Conservation (phyloP, 1,140 invertebrate species). For the Leptinotarsa undecemlineata region DNA sequence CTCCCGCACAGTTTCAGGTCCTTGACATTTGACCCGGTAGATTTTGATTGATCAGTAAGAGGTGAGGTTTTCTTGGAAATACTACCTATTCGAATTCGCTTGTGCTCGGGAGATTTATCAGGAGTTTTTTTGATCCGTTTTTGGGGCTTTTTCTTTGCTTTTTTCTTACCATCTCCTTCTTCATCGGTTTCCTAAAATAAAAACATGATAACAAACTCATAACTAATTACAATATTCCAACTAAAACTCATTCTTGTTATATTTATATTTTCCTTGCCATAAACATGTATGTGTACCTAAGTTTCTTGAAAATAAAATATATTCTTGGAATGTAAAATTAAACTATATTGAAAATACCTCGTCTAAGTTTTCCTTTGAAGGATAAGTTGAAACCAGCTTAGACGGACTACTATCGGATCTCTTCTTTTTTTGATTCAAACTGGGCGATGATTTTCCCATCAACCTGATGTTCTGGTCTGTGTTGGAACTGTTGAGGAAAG, state of each 20-base stretch:
- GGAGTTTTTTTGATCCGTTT: background rate
- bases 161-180: conserved; percentile 43
- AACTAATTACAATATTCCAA: too few relatives aligned
- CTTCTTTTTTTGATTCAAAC: conserved; percentile 36
- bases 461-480: conserved; percentile 45
- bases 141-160: conserved; percentile 27
- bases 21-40: conserved; percentile 11
- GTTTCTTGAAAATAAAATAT: too few relatives aligned
- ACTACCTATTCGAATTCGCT: background rate
- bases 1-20: conserved; percentile 30
- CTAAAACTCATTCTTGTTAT: too few relatives aligned
- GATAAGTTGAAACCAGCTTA: conserved; percentile 42
- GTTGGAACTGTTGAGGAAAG: conserved; percentile 53
- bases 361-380: conserved; percentile 49
- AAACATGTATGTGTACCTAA: too few relatives aligned
- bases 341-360: conserved; percentile 37
- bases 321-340: too few relatives aligned
- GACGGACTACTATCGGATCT: conserved; percentile 38
- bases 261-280: background rate
- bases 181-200: conserved; percentile 47
- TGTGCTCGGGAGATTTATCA: conserved; percentile 4
- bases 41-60: conserved; percentile 1
- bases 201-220: background rate
- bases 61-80: conserved; percentile 3
- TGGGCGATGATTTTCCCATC: conserved; percentile 34